A percentile compares a stretch with the other conserved stretches of the same genome.
Conservation (phyloP, 2,888 invertebrate species). For the Thecocarcelia acutangulata region DNA sequence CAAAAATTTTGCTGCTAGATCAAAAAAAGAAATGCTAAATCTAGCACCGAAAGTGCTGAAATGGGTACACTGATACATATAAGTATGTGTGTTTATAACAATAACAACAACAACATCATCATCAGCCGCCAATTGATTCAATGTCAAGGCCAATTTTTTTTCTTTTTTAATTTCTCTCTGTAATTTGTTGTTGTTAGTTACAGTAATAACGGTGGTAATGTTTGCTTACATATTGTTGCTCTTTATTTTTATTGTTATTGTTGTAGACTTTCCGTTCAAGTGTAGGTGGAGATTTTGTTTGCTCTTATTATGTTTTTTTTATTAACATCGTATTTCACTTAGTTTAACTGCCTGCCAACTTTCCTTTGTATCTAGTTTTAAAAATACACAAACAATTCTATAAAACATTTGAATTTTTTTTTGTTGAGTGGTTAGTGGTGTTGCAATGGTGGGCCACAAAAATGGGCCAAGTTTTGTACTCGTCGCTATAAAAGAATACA, state of each 20-base stretch:
- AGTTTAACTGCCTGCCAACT: constrained; percentile 21
- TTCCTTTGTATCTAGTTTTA: constrained; percentile 35
- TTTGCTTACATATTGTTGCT: constrained; percentile 13
- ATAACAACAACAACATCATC: constrained; percentile 27
- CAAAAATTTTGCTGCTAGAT: too few species aligned
- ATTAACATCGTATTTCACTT: not conserved
- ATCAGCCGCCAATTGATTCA: constrained; percentile 75
- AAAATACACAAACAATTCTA: constrained; percentile 15
- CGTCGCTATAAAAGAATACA: not conserved
- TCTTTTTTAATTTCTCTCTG: constrained; percentile 5
- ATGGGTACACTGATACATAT: too few species aligned
- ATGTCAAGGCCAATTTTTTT: constrained; percentile 74
- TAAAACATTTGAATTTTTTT: constrained; percentile 7
- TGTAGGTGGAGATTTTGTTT: constrained; percentile 39
- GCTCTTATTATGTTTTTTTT: not conserved
- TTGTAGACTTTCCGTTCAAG: constrained; percentile 48
- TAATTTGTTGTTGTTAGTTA: constrained; percentile 31
- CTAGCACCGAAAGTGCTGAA: too few species aligned
- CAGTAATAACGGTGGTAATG: constrained; percentile 44
- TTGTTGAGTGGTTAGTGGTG: constrained; percentile 4
- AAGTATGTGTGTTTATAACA: not conserved
- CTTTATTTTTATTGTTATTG: constrained; percentile 27
- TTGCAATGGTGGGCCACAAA: not conserved
- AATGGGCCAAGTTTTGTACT: not conserved
- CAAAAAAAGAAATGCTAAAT: too few species aligned